Evolutionary conservation across 2,797 vertebrate species (phyloP).

Genomic region (Aulostomus chinensis): DNA sequence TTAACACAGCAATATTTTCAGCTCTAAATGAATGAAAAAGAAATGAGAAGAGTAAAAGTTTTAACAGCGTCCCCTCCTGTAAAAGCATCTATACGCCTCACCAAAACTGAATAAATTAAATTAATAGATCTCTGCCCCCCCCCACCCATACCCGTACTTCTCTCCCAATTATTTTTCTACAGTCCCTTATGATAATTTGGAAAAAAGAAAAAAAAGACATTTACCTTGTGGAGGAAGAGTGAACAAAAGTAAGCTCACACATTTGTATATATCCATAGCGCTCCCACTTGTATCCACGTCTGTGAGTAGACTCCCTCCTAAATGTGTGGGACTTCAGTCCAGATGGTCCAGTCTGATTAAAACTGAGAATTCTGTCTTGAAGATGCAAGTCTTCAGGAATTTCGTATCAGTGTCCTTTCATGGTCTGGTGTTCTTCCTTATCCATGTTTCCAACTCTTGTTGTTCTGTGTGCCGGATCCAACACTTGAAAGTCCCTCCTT

Average conservation of each 20-base stretch:
- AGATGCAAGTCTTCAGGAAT: conserved; percentile 7
- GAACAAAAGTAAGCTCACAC: conserved; percentile 61
- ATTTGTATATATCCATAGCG: conserved; percentile 65
- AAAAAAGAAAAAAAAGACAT: not conserved
- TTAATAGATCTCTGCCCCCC: too few species aligned
- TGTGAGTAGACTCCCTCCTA: conserved; percentile 30
- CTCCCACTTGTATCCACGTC: conserved; percentile 8
- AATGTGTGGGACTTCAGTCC: conserved; percentile 39
- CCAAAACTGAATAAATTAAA: too few species aligned
- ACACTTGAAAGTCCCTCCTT: conserved; percentile 52
- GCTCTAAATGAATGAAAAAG: too few species aligned
- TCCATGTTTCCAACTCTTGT: conserved; percentile 31
- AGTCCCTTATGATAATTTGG: not conserved
- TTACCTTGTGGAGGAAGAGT: conserved; percentile 66
- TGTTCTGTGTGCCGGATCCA: conserved; percentile 23
- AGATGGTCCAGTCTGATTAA: conserved; percentile 2
- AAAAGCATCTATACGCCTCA: too few species aligned
- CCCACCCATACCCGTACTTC: too few species aligned
- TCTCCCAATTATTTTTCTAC: too few species aligned
- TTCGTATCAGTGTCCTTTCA: conserved; percentile 19
- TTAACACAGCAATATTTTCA: too few species aligned
- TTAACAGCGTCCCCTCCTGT: not conserved
- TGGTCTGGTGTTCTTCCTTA: conserved; percentile 9
- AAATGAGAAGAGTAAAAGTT: conserved; percentile 4
- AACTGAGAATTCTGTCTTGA: not conserved